Base-by-base conservation (phyloP, 2,888 invertebrate species). In the Orgyia antiqua region DNA sequence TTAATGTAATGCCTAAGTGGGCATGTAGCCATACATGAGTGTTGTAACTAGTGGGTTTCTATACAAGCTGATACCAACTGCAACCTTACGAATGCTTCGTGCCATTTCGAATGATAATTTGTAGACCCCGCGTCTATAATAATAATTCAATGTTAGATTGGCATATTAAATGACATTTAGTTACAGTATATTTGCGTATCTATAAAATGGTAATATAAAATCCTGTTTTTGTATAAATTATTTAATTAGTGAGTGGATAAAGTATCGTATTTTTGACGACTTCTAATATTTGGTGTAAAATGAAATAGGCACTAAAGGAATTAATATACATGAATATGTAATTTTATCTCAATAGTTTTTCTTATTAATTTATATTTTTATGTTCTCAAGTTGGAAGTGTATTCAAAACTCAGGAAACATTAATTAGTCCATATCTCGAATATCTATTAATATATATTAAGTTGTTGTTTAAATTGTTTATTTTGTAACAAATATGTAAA, bases 1-100 rank as follows among this genome's bases (percentile, higher is more conserved):
- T 75, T 75, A 76, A 82, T 74, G 72, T 73, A 70, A 61, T 68
- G 69, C 66, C 68, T 74, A 75, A 74, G 69, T 71, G 65, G 68
- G 55, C 58, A 62, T 68, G 58, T 45, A 51, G 52, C 51, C 56
- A 52, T 60, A 59, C 57, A 45, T 42, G 51, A 50, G 55, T 56
- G 54, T 58, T 50, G 61, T 48, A 60, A 58, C 52, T 45, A 46
- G 41, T 29, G 30, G 28, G 42, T 39, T 45, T 50, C 34, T 44
- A 33, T 44, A 32, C 39, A 37, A 38, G 35, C 39, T 61, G 54
- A n/a, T 6, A 20, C 15, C 6, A 15, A 15, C 4, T n/a, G n/a
- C 6, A 24, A n/a, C 8, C 13, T 13, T n/a, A 4, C 10, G 13
- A 35, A 50, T 46, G 45, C 48, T 40, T 39, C 44, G 45, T 62